Conservation (phyloP, 2,888 invertebrate genomes). For the Euzophera pinguis region DNA sequence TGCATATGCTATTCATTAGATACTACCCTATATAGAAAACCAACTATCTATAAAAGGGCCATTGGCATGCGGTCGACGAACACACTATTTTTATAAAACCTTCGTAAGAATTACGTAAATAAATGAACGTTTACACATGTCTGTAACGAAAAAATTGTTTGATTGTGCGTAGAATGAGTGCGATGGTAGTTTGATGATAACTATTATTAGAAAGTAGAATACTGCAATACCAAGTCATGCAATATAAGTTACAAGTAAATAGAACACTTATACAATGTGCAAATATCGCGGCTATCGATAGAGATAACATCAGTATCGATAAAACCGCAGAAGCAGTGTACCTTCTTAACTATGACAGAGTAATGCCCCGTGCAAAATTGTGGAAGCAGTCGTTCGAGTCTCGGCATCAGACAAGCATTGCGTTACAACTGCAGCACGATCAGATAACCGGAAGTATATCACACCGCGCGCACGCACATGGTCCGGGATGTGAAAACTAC, state of each 20-base stretch:
- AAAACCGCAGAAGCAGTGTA: conserved; percentile 30
- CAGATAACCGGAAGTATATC: conserved; percentile 64
- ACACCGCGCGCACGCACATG: conserved; percentile 39
- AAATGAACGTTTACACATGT: conserved; percentile 22
- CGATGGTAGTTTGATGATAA: not conserved
- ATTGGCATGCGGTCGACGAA: conserved; percentile 41
- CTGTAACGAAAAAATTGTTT: not conserved
- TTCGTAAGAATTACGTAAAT: conserved; percentile 51
- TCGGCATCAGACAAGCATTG: conserved; percentile 65
- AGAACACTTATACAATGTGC: not conserved
- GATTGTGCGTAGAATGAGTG: too few relatives aligned
- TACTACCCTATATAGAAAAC: conserved; percentile 59
- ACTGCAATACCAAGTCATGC: not conserved
- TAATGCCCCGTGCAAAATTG: conserved; percentile 30
- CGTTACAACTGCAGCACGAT: conserved; percentile 17
- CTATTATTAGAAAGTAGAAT: not conserved
- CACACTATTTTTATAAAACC: conserved; percentile 41
- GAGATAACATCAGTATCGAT: conserved; percentile 10
- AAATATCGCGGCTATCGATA: conserved; percentile 10
- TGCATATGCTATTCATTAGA: conserved; percentile 66
- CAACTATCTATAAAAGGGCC: conserved; percentile 52
- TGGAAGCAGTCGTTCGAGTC: conserved; percentile 29
- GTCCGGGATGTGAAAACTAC: conserved; percentile 19
- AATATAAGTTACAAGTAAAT: conserved; percentile 20
- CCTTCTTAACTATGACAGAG: conserved; percentile 32